Conservation (phyloP, 2,113 vertebrate species). For the Chionis minor region DNA sequence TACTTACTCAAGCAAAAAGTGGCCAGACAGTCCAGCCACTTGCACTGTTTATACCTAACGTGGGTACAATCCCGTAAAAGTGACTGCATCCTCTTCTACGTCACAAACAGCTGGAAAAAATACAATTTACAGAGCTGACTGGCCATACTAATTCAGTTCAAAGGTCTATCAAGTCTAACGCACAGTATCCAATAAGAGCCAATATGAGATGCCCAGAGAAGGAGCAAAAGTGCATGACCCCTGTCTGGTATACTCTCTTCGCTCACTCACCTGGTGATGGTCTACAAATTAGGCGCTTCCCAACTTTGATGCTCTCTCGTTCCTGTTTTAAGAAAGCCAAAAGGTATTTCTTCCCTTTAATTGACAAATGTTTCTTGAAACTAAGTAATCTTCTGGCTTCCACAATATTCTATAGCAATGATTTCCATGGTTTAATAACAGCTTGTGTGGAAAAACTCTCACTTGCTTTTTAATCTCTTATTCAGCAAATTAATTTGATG, state of each 20-base stretch:
- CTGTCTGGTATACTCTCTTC: neutral
- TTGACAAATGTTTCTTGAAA: neutral
- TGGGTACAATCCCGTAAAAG: neutral
- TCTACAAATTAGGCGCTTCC: neutral
- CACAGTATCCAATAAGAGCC: neutral
- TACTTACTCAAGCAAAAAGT: neutral
- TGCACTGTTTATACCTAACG: neutral
- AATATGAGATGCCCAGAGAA: neutral
- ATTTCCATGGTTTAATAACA: neutral
- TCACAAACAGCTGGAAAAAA: fast-evolving
- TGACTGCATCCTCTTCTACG: neutral
- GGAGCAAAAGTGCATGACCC: neutral
- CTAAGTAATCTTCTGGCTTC: neutral
- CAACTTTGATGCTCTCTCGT: neutral
- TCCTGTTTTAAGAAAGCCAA: neutral
- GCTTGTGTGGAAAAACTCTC: neutral
- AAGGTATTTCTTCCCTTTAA: neutral
- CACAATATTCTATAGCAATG: neutral
- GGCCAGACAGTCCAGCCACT: neutral
- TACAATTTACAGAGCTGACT: neutral
- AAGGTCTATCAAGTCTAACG: neutral
- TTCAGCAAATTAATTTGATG: neutral
- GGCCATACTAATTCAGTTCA: neutral
- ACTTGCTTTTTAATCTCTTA: neutral
- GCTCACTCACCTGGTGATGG: neutral